A percentile compares a stretch with the other conserved stretches of the same genome.
Evolutionary conservation across 2,888 invertebrate genomes (phyloP).

Genomic region (Panopea generosa): DNA sequence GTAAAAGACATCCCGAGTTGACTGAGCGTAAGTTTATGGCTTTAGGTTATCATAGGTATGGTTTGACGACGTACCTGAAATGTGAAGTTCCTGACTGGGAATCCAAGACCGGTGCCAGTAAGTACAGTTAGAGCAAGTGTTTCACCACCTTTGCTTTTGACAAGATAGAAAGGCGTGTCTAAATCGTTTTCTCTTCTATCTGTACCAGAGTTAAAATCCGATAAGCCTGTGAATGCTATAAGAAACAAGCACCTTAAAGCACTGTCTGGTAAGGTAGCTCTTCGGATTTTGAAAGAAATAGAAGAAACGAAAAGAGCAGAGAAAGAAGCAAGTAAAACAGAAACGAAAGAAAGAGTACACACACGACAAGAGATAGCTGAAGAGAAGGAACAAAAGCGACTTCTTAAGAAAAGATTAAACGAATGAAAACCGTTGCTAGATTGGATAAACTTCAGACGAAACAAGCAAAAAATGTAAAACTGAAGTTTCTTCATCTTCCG

Average conservation of each 20-base stretch:
- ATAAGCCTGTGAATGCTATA: neutral
- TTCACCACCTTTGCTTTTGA: no score
- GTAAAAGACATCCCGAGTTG: slow-evolving; percentile 9
- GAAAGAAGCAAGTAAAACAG: neutral
- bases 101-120: no score
- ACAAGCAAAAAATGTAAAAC: no score
- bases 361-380: neutral
- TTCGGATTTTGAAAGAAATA: neutral
- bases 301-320: neutral
- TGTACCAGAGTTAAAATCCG: slow-evolving; percentile 15
- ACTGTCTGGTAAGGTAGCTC: neutral
- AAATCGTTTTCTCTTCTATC: slow-evolving; percentile 1
- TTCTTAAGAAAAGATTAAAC: neutral
- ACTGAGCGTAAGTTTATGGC: slow-evolving; percentile 6
- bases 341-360: neutral
- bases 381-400: neutral
- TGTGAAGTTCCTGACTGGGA: slow-evolving; percentile 26
- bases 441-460: no score
- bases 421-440: neutral
- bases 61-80: slow-evolving; percentile 7
- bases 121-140: no score
- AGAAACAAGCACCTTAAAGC: neutral
- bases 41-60: slow-evolving; percentile 36
- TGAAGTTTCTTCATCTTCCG: slow-evolving; percentile 3
- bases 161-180: slow-evolving; percentile 5